Conservation (phyloP, 2,888 invertebrate genomes). For the Mythimna ferrago region DNA sequence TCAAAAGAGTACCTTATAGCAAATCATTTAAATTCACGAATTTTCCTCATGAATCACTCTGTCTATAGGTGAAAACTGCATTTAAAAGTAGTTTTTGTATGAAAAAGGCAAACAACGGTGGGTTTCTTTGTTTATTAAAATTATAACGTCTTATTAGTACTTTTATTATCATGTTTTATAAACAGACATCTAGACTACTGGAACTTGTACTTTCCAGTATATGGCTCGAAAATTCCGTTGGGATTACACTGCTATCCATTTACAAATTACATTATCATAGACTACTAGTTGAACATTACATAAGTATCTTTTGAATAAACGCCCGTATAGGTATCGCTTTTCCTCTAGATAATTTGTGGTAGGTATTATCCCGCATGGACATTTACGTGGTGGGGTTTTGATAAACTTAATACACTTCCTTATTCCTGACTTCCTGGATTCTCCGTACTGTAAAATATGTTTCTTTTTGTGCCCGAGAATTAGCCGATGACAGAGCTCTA, state of each 20-base stretch:
- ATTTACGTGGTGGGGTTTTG: background rate
- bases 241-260: slow-evolving; percentile 1
- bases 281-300: background rate
- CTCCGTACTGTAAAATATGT: background rate
- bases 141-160: too few relatives aligned
- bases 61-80: too few relatives aligned
- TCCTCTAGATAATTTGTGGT: slow-evolving; percentile 9
- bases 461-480: background rate
- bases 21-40: too few relatives aligned
- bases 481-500: background rate
- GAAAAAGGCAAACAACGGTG: too few relatives aligned
- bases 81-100: too few relatives aligned
- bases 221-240: background rate
- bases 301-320: slow-evolving; percentile 8
- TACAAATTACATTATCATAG: slow-evolving; percentile 3
- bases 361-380: background rate
- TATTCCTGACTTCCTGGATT: background rate
- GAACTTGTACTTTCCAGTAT: slow-evolving; percentile 2
- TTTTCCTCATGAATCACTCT: too few relatives aligned
- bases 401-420: background rate
- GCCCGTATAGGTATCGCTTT: slow-evolving; percentile 19
- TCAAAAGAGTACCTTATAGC: too few relatives aligned
- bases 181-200: background rate
- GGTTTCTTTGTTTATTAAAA: too few relatives aligned
- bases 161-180: background rate